Percentiles rank a stretch among this genome's conserved stretches.
Conservation (phyloP, 2,113 vertebrate genomes). For the Trematomus loennbergii region DNA sequence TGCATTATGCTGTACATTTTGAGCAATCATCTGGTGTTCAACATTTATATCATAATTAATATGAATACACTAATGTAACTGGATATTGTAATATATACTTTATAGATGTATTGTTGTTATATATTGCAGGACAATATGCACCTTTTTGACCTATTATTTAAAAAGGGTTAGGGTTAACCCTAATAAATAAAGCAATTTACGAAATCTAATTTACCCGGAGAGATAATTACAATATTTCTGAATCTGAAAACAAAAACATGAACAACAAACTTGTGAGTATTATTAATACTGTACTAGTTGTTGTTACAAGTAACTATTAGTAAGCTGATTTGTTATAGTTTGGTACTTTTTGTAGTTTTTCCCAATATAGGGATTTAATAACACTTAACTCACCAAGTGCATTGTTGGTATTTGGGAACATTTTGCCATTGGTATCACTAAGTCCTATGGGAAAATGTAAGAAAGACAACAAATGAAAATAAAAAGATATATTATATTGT, state of each 20-base stretch:
- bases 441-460: neutral
- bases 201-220: too few relatives aligned
- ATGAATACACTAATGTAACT: too few relatives aligned
- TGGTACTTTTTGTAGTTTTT: neutral
- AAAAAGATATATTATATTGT: neutral
- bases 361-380: neutral
- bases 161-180: too few relatives aligned
- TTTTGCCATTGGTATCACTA: neutral
- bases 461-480: neutral
- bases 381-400: neutral
- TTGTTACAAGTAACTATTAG: neutral
- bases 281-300: neutral
- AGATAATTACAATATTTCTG: too few relatives aligned
- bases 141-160: too few relatives aligned
- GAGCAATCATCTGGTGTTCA: too few relatives aligned
- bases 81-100: too few relatives aligned
- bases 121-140: too few relatives aligned
- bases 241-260: neutral
- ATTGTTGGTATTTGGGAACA: neutral
- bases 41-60: too few relatives aligned
- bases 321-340: neutral
- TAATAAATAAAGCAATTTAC: too few relatives aligned
- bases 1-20: too few relatives aligned
- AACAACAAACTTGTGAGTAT: neutral
- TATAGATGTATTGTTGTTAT: too few relatives aligned